A percentile compares a stretch with the other conserved stretches of the same genome.
Conservation (phyloP, 2,797 vertebrate genomes). For the Pempheris klunzingeri region DNA sequence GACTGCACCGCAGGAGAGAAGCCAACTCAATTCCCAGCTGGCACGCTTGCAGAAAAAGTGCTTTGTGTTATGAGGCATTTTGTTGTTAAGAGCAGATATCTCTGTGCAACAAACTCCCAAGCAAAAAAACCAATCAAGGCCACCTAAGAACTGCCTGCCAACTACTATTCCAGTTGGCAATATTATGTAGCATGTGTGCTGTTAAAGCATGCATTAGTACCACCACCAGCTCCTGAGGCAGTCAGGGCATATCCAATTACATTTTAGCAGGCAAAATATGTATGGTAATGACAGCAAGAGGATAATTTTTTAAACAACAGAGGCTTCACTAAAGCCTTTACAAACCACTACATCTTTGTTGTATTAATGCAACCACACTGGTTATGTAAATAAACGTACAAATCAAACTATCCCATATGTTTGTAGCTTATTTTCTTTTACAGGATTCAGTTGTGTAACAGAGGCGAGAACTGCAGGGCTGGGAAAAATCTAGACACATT, state of each 20-base stretch:
- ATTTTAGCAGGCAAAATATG: conserved; percentile 57
- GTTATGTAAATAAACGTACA: conserved; percentile 10
- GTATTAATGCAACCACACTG: conserved; percentile 27
- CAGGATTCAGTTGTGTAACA: conserved; percentile 26
- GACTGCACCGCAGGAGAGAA: conserved; percentile 64
- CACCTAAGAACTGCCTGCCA: conserved; percentile 73
- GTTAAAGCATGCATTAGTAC: conserved; percentile 54
- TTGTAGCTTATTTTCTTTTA: conserved; percentile 5
- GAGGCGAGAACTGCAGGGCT: background rate
- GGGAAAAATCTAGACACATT: background rate
- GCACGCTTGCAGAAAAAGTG: conserved; percentile 49
- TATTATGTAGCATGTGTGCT: conserved; percentile 59
- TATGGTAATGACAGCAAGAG: conserved; percentile 51
- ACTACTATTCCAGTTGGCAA: conserved; percentile 64
- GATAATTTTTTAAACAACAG: conserved; percentile 26
- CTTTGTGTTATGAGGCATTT: conserved; percentile 69
- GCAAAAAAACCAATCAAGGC: conserved; percentile 69
- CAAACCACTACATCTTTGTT: conserved; percentile 40
- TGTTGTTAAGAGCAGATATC: conserved; percentile 68
- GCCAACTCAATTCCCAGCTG: conserved; percentile 62
- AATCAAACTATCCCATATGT: conserved; percentile 10
- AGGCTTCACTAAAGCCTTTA: conserved; percentile 31
- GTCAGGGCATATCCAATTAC: conserved; percentile 57
- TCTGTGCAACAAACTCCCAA: conserved; percentile 60
- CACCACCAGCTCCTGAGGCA: conserved; percentile 56